Evolutionary conservation across 1,140 invertebrate genomes (phyloP), one percentile per base, ranked within the genome.

Genomic region (Cardiocondyla obscurior): DNA sequence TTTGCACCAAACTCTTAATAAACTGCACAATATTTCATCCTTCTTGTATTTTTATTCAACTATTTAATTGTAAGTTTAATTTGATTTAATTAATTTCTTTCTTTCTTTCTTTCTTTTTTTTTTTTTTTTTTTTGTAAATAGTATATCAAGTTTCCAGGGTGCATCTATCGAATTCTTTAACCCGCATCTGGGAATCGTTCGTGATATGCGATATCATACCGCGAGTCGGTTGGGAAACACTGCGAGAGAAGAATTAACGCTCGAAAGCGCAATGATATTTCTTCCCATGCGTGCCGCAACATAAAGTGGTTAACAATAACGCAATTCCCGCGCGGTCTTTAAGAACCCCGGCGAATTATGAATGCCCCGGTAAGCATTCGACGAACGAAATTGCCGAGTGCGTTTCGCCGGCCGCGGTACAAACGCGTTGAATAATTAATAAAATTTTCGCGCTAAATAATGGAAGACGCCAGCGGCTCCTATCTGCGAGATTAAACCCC

Each of bases 251-350:
- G 25, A n/a, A 79, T 69, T 69, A 79, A 67, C 74, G 74, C 62
- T 79, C 33, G 74, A 79, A 53, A 79, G 74, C 46, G 46, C 74
- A 69, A 36, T 51, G 46, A 79, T 79, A 42, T 55, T 67, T 69
- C 62, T 79, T 79, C 74, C 62, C 74, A 79, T 79, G 62, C 49
- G 33, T 55, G n/a, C 74, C 74, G 25, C 74, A 69, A 69, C 62
- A n/a, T 53, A 76, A 82, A 82, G 70, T 82, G 79, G 30, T 74
- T 62, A 82, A 82, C 79, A 82, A 82, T 83, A 64, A 83, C 60
- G 46, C 46, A 62, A 76, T 77, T 79, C 44, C 67, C 72, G 72
- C 46, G 58, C 58, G 46, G 74, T 55, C 74, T 79, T 67, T 76
- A 83, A 77, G 42, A 83, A 62, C 72, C 28, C 79, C 49, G 10